A percentile compares a stretch with the other conserved stretches of the same genome.
phyloP scores from a whole-genome alignment of 1,140 invertebrate genomes.

The Eumeta japonica region DNA sequence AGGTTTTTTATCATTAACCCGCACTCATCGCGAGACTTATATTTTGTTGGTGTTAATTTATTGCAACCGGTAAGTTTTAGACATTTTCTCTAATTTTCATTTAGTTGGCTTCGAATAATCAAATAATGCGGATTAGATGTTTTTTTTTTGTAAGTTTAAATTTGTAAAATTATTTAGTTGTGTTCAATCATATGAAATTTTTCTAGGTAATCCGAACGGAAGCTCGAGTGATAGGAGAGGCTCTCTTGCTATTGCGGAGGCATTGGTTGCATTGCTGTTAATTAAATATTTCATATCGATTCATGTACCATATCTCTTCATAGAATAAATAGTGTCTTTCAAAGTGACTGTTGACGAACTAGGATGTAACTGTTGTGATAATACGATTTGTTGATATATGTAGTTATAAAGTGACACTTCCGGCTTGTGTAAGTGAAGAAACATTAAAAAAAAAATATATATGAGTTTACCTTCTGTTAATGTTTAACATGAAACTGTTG shows the following conservation, averaged over 20 bases:
- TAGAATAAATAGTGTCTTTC: too few relatives aligned
- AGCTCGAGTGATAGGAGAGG: constrained; percentile 43
- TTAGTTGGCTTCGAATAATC: too few relatives aligned
- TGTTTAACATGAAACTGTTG: too few relatives aligned
- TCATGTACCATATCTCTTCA: too few relatives aligned
- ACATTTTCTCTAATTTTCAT: constrained; percentile 23
- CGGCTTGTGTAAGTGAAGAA: too few relatives aligned
- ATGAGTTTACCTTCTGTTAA: too few relatives aligned
- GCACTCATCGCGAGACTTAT: too few relatives aligned
- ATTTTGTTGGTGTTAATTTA: constrained; percentile 44
- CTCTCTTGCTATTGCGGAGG: constrained; percentile 41
- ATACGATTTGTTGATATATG: constrained; percentile 41
- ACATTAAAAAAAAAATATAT: too few relatives aligned
- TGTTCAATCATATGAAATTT: constrained; percentile 43
- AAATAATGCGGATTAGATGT: too few relatives aligned
- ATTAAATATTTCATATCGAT: constrained; percentile 32
- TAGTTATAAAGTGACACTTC: too few relatives aligned
- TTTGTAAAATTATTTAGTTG: too few relatives aligned
- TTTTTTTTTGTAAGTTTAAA: constrained; percentile 22
- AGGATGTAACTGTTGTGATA: constrained; percentile 47
- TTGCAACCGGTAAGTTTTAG: constrained; percentile 38
- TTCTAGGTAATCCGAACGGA: constrained; percentile 57
- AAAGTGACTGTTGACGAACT: constrained; percentile 48
- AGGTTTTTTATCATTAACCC: too few relatives aligned
- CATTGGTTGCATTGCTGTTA: constrained; percentile 32